Evolutionary conservation across 2,113 vertebrate genomes (phyloP).

Genomic region (Crotalus helleri): DNA sequence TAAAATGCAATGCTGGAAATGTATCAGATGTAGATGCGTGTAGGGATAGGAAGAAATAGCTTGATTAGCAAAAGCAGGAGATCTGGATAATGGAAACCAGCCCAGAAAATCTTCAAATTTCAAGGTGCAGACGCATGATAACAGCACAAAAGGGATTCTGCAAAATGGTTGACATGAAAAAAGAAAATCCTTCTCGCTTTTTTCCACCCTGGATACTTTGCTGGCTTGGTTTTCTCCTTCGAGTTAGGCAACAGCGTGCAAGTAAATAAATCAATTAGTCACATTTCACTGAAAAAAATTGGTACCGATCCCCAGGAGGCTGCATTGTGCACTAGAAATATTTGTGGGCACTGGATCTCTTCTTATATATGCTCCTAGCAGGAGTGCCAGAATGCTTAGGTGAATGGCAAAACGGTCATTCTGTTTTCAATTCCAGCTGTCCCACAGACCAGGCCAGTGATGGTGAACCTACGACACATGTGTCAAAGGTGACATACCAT

Average conservation of each 20-base stretch:
- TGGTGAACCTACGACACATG: background rate
- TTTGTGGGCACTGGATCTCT: background rate
- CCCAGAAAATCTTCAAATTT: conserved; percentile 59
- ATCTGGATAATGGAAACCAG: conserved; percentile 64
- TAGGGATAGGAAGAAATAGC: conserved; percentile 68
- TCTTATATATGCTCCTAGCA: background rate
- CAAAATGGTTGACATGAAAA: conserved; percentile 50
- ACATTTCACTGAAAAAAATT: background rate
- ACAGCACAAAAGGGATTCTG: conserved; percentile 33
- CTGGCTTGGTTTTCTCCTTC: conserved; percentile 27
- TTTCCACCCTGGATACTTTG: conserved; percentile 51
- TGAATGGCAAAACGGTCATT: background rate
- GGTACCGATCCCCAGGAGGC: background rate
- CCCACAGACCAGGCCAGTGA: background rate
- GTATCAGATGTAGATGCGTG: conserved; percentile 67
- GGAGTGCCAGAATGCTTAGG: background rate
- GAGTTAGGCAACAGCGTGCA: background rate
- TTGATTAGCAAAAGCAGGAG: conserved; percentile 67
- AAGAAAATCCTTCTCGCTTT: conserved; percentile 32
- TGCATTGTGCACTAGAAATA: background rate
- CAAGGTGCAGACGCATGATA: conserved; percentile 72
- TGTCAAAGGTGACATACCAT: background rate
- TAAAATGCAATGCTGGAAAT: conserved; percentile 47
- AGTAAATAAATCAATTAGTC: conserved; percentile 1
- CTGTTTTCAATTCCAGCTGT: background rate